phyloP scores from a whole-genome alignment of 2,888 invertebrate genomes.

The Adineta ricciae region DNA sequence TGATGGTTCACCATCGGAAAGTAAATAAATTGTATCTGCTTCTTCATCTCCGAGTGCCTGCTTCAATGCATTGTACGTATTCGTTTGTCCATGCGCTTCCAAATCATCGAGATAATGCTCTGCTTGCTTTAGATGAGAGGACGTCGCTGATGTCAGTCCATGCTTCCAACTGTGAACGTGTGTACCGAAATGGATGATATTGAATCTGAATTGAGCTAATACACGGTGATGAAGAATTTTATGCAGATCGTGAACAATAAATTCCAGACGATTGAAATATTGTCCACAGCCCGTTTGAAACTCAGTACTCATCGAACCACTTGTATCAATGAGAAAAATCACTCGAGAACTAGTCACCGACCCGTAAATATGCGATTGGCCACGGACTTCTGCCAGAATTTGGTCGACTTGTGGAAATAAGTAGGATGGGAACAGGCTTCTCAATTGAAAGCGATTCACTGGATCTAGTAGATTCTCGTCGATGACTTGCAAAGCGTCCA shows the following conservation, averaged over 20 bases:
- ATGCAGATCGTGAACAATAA: neutral
- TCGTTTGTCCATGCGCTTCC: neutral
- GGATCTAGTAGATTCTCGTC: neutral
- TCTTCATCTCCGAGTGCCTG: neutral
- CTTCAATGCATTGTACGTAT: neutral
- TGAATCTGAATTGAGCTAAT: neutral
- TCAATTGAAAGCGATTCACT: neutral
- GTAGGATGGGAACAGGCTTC: neutral
- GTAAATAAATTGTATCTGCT: neutral
- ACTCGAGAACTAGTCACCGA: neutral
- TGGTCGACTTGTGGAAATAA: neutral
- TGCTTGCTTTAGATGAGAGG: neutral
- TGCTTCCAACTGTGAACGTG: neutral
- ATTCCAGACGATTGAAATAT: neutral
- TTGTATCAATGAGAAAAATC: neutral
- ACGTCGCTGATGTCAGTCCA: neutral
- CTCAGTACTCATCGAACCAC: neutral
- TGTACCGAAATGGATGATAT: neutral
- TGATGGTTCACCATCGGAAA: neutral
- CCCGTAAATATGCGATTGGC: neutral
- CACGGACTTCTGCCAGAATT: neutral
- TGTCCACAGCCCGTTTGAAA: neutral
- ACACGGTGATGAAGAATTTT: slow-evolving; percentile 6
- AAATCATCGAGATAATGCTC: neutral
- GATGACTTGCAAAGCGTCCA: neutral